Percentiles rank a stretch among this genome's conserved stretches.
Evolutionary conservation across 2,797 vertebrate genomes (phyloP).

Genomic region (Smutsia gigantea): DNA sequence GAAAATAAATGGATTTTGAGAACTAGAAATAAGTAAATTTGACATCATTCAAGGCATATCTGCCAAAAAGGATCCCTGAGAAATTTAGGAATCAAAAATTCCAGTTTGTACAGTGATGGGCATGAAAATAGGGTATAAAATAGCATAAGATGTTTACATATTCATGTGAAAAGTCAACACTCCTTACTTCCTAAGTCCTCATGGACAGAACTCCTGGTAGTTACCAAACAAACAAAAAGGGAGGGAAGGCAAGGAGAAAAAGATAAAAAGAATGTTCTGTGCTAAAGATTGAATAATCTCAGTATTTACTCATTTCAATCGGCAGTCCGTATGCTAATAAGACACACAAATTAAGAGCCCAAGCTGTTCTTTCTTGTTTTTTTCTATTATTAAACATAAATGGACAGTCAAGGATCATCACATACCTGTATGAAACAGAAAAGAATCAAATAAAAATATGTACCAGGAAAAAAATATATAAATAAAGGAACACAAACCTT

Average conservation of each 20-base stretch:
- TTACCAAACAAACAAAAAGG: not conserved
- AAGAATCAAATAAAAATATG: not conserved
- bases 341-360: not conserved
- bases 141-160: not conserved
- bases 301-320: not conserved
- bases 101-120: not conserved
- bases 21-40: not conserved
- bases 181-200: not conserved
- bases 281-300: not conserved
- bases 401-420: not conserved
- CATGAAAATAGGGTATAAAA: not conserved
- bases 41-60: not conserved
- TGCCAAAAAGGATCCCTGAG: not conserved
- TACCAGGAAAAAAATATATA: not conserved
- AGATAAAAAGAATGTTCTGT: not conserved
- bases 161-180: not conserved
- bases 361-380: not conserved
- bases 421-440: not conserved
- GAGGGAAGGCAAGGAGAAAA: not conserved
- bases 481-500: not conserved
- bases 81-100: not conserved
- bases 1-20: not conserved
- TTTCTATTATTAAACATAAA: not conserved
- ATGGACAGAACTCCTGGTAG: not conserved
- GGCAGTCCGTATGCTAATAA: not conserved